These are phyloP conservation scores for Porites lobata DNA, from an alignment of 92 coral and sea anemone species.

Conservation along the genomic window DNA sequence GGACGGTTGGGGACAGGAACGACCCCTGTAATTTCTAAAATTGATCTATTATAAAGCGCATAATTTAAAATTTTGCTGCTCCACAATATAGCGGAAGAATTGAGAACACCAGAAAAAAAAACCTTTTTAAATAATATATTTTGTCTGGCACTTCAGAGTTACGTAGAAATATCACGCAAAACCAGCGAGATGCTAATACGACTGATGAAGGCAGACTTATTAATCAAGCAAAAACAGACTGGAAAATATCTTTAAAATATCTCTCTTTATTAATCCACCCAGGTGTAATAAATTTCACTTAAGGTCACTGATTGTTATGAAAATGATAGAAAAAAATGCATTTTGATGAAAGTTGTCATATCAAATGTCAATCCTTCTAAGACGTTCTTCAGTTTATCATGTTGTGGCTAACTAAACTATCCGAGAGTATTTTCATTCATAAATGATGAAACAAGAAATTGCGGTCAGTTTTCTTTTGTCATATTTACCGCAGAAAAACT, in stretches of 20 bases:
- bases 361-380: background rate
- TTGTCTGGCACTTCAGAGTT: background rate
- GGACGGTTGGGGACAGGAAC: too few relatives aligned
- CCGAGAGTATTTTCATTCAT: background rate
- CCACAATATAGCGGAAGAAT: too few relatives aligned
- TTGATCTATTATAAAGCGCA: too few relatives aligned
- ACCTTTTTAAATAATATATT: too few relatives aligned
- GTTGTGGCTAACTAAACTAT: background rate
- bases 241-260: background rate
- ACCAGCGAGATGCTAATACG: too few relatives aligned
- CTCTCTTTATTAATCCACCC: background rate
- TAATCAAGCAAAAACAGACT: background rate
- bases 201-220: background rate
- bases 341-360: background rate
- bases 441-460: too few relatives aligned
- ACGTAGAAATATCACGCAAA: background rate
- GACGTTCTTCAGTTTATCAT: background rate
- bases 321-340: background rate
- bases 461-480: too few relatives aligned
- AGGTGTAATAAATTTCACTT: background rate
- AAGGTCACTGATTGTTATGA: background rate
- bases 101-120: too few relatives aligned
- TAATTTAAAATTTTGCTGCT: too few relatives aligned
- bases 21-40: too few relatives aligned
- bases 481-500: background rate